Evolutionary conservation across 2,113 vertebrate species (phyloP), one percentile per base, ranked within the genome.

Genomic region (Scomber scombrus): DNA sequence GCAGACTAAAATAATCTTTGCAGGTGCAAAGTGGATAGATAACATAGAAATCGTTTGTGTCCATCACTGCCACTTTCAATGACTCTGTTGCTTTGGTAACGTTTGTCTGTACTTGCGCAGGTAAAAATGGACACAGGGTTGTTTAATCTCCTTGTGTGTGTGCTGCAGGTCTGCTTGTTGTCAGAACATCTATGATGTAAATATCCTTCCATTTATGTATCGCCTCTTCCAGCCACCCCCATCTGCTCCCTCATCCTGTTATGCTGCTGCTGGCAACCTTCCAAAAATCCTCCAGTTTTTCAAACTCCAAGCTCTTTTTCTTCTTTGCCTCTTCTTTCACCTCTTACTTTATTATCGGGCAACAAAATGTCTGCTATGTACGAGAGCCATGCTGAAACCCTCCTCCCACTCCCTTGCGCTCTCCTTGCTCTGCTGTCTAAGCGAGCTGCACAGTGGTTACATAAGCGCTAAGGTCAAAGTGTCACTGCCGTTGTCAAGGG

Each of bases 401-500:
- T 75, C 70, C 82, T 72, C 76, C 49, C 64, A 23, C 70, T 49
- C 86, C 15, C 74, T 51, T 70, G 50, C 66, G 15, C 58, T 46
- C 47, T 26, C 68, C 51, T 61, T 78, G 64, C 77, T 72, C 75
- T 75, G 71, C 89, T 46, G 71, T 80, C 77, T 65, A 75, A 85
- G 54, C 14, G 51, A 81, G 79, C 82, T 78, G 75, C 73, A 64
- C 73, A 74, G 85, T 23, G 8, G 83, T 94, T 94, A 93, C 73
- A 47, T 95, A 94, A 93, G 88, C 86, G 57, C 78, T 82, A 60
- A 86, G 91, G 92, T 93, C 91, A 94, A 92, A 93, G 88, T 90
- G 91, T 91, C 83, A 89, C 71, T 70, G 91, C 71, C 54, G 88
- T 93, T 92, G 89, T 91, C 89, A 91, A 88, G 91, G 92, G 91